These are phyloP conservation scores for Chionis minor DNA, from an alignment of 2,113 vertebrate genomes.

Conservation along the genomic window DNA sequence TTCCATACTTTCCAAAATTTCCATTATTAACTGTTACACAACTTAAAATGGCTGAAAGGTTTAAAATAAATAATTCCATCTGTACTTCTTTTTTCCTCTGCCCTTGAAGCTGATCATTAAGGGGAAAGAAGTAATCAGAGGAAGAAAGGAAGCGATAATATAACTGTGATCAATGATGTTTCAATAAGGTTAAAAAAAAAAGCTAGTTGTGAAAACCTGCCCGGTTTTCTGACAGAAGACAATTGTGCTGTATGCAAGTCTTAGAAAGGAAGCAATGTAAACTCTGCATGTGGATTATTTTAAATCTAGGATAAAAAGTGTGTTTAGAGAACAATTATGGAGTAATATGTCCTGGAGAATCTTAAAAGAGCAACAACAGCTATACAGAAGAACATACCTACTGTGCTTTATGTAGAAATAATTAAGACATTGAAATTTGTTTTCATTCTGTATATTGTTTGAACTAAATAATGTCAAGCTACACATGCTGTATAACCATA, in stretches of 20 bases:
- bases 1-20: background rate
- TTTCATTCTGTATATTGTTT: background rate
- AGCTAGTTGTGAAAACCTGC: background rate
- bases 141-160: background rate
- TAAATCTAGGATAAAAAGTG: background rate
- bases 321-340: background rate
- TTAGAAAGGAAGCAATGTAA: background rate
- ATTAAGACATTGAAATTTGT: background rate
- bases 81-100: background rate
- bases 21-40: background rate
- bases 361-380: background rate
- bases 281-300: background rate
- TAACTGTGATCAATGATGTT: fast-evolving
- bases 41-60: background rate
- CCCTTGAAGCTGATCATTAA: background rate
- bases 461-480: background rate
- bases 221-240: background rate
- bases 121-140: background rate
- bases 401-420: background rate
- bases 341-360: background rate
- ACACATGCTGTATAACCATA: fast-evolving
- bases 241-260: background rate
- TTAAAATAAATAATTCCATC: background rate
- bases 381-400: background rate
- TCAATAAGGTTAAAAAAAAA: background rate